Evolutionary conservation across 2,797 vertebrate species (phyloP), one percentile per base, ranked within the genome.

Genomic region (Poeciliopsis presidionis): DNA sequence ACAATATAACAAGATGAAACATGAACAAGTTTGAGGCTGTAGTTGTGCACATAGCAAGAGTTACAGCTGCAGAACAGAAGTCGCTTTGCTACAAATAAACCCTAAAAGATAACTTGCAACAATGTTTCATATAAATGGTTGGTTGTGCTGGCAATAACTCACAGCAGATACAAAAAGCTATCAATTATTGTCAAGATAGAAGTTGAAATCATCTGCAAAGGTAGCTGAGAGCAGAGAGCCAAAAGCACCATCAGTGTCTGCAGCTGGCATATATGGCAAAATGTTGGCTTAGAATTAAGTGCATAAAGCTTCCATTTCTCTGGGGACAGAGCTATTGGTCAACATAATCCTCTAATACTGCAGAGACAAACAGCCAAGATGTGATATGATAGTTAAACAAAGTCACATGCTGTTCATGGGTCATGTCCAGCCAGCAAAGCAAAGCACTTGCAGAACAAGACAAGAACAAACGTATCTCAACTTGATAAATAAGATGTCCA

Each of bases 321-420:
- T 9, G 25, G 49, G 80, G 72, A 81, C 55, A 20, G 75, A 86
- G 81, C 80, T 77, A 87, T n/a, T 91, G 91, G 89, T 92, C 87
- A 69, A 47, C 28, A 82, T 90, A 93, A 95, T 94, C 90, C 87
- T 84, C 79, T 92, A 89, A 93, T 89, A 87, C 89, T 77, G 85
- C 39, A 22, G 72, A 74, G 84, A 87, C 78, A 84, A 87, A 83
- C 83, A 83, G 89, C 89, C 89, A 91, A 92, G 81, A 90, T 91
- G 87, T 77, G 81, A 90, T 83, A 87, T 82, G 92, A 94, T 92
- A 89, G 87, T 65, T 9, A 78, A 78, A 87, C 75, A 89, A 86
- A 90, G 91, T 91, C 86, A 84, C 86, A 84, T 8, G 51, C 73
- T 69, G 76, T 46, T 76, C 65, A 30, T 77, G 82, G 76, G 49